Base-by-base conservation (phyloP, 2,113 vertebrate genomes). In the Arenaria interpres region DNA sequence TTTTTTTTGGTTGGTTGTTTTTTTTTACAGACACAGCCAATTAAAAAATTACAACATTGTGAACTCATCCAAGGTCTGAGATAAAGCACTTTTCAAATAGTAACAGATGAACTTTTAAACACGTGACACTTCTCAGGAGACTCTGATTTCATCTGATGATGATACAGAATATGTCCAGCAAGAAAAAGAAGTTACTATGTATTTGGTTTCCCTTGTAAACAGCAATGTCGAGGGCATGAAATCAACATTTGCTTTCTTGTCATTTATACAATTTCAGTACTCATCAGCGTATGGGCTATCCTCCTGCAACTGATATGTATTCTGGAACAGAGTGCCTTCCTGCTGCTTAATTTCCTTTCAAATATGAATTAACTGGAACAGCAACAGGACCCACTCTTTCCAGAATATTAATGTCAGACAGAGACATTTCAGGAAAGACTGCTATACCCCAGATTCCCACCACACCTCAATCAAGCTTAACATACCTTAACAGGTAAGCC, bases 381-480 rank as follows among this genome's bases (percentile, higher is more conserved):
- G 88, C 79, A 92, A 88, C 51, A 86, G 73, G 64, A 89, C 27
- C 23, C 76, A 46, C 37, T 71, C 41, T 66, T 84, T 41, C 51
- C 51, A 72, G 54, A 81, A 46, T 25, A 86, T 33, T 84, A 23
- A 71, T 48, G 46, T 69, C 85, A 78, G 80, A 43, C 64, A 89
- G 75, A 82, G 64, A 50, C 35, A 69, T 59, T 89, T 93, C 91
- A 91, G 78, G 91, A 92, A 89, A 59, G 66, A 63, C 62, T 79
- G 35, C 84, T 43, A 2, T 14, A 46, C 14, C 20, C 20, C 17
- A 60, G 81, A 76, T 94, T 96, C 93, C 78, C 85, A 95, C 73
- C 87, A 94, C 74, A 80, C 74, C 88, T 95, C 67, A 66, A 2
- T 28, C 69, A 66, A 69, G n/a, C 32, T 73, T 53, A 33, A 68